These are phyloP conservation scores for Pipra filicauda DNA, from an alignment of 2,113 vertebrate species.

Conservation along the genomic window DNA sequence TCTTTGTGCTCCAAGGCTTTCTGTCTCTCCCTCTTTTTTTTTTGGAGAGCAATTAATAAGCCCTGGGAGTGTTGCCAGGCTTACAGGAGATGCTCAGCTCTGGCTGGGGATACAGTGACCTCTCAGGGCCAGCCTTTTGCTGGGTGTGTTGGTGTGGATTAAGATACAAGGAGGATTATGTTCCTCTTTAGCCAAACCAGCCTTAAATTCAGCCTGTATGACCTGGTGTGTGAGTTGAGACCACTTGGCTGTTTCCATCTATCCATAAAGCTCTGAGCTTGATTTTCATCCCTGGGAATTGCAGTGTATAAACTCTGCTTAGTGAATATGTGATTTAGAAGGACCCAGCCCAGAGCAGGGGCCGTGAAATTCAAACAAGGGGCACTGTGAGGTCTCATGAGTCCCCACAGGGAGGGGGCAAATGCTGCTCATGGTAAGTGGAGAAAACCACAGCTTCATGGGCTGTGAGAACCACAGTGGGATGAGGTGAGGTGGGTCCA, in stretches of 20 bases:
- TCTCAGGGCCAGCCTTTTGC: neutral
- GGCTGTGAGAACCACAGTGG: neutral
- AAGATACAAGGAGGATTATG: neutral
- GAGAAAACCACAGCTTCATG: neutral
- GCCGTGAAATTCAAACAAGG: neutral
- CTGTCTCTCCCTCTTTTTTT: neutral
- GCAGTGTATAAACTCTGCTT: neutral
- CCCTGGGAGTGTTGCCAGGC: neutral
- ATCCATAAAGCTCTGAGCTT: neutral
- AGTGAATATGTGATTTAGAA: neutral
- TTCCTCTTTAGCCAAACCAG: neutral
- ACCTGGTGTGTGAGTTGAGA: neutral
- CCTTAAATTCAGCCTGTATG: neutral
- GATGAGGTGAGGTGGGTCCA: neutral
- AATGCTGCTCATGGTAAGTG: neutral
- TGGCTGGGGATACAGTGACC: neutral
- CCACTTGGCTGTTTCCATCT: neutral
- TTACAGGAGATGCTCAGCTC: neutral
- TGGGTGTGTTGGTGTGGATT: neutral
- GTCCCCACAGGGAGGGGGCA: neutral
- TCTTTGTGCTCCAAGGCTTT: neutral
- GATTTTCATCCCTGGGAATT: neutral
- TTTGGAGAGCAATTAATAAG: neutral
- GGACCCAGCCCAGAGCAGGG: neutral
- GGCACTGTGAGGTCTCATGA: neutral